phyloP scores from a whole-genome alignment of 2,113 vertebrate genomes.

The Corythornis cristatus region DNA sequence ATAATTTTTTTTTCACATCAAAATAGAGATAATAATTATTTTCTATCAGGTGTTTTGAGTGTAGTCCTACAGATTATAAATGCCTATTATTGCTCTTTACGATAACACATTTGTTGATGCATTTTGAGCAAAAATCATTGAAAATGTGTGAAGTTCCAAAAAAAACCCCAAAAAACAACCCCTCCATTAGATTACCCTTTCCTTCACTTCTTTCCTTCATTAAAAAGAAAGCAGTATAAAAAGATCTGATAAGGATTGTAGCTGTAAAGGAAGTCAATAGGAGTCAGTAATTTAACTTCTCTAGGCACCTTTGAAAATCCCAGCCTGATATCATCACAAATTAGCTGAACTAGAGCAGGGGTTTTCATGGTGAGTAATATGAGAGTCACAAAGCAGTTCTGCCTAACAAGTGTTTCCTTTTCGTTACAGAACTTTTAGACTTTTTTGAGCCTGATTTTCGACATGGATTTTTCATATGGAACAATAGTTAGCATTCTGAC shows the following conservation, averaged over 20 bases:
- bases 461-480: conserved; percentile 19
- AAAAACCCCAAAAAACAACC: neutral
- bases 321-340: conserved; percentile 18
- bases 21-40: neutral
- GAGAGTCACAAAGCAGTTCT: conserved; percentile 5
- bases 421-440: neutral
- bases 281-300: conserved; percentile 1
- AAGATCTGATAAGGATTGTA: neutral
- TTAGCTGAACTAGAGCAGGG: neutral
- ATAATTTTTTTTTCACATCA: neutral
- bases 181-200: neutral
- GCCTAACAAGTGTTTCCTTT: conserved; percentile 35
- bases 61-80: neutral
- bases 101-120: neutral
- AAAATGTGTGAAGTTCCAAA: neutral
- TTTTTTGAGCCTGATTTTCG: neutral
- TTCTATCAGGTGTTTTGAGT: neutral
- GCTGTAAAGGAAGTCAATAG: conserved; percentile 9
- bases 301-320: conserved; percentile 22
- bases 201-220: neutral
- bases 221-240: neutral
- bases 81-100: neutral
- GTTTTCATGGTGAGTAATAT: neutral
- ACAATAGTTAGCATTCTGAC: neutral
- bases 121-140: neutral